Percentiles rank a stretch among this genome's conserved stretches.
These are phyloP conservation scores for Raja brachyura DNA, from an alignment of 2,113 vertebrate genomes.

Conservation along the genomic window DNA sequence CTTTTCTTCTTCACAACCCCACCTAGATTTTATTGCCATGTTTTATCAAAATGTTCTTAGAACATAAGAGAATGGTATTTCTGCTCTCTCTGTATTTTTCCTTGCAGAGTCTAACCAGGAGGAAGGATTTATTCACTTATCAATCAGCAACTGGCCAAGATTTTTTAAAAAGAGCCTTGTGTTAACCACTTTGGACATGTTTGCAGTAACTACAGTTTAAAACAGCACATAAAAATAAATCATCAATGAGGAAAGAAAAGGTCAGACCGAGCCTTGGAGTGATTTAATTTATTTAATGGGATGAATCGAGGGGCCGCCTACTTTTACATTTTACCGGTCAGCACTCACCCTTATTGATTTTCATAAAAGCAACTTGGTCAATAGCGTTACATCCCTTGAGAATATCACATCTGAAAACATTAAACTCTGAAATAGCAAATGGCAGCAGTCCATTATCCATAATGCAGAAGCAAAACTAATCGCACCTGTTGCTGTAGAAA, in stretches of 20 bases:
- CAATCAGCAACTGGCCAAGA: neutral
- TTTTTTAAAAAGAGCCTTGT: neutral
- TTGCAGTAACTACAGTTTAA: neutral
- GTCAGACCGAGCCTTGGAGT: neutral
- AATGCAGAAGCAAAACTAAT: neutral
- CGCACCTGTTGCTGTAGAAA: neutral
- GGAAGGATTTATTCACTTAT: neutral
- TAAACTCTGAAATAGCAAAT: neutral
- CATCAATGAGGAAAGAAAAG: neutral
- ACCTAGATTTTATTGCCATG: neutral
- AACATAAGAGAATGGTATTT: no score
- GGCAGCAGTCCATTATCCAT: neutral
- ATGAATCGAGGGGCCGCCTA: neutral
- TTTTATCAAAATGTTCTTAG: no score
- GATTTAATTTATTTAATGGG: conserved; percentile 29
- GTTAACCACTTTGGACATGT: neutral
- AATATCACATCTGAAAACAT: neutral
- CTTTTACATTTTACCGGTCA: neutral
- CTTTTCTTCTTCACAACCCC: neutral
- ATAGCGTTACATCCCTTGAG: neutral
- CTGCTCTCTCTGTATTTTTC: neutral
- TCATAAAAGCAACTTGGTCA: conserved; percentile 13
- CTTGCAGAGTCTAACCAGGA: neutral
- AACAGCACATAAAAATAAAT: neutral
- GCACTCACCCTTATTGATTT: conserved; percentile 20